Conservation (phyloP, 2,113 vertebrate species). For the Pteruthius melanotis region DNA sequence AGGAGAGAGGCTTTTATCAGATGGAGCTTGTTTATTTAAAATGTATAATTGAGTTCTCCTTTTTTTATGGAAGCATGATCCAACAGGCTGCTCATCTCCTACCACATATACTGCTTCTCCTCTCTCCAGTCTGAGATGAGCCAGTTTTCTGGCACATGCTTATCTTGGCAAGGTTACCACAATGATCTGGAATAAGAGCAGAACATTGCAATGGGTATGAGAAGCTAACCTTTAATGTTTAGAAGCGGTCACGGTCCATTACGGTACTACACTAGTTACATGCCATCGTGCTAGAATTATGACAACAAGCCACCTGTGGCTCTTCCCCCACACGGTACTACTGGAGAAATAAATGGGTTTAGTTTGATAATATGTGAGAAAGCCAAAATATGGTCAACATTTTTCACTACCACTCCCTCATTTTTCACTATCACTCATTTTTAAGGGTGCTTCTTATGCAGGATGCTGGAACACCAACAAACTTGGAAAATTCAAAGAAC, state of each 20-base stretch:
- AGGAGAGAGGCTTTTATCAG: background rate
- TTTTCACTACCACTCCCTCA: background rate
- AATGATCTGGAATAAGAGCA: conserved; percentile 1
- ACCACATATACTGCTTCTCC: background rate
- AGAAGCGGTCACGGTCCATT: background rate
- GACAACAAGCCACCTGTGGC: background rate
- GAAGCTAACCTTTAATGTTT: background rate
- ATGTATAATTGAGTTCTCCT: background rate
- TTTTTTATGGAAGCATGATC: background rate
- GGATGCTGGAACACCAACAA: background rate
- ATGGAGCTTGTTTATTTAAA: conserved; percentile 25
- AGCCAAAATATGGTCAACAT: background rate
- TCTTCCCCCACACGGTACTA: background rate
- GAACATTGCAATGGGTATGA: background rate
- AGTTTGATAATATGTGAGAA: background rate
- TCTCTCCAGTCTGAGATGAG: background rate
- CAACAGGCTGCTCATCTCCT: background rate
- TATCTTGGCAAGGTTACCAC: background rate
- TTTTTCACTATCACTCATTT: background rate
- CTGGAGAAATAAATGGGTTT: background rate
- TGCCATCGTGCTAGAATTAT: background rate
- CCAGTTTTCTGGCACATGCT: background rate
- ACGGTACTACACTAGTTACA: background rate
- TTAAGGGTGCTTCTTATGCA: background rate
- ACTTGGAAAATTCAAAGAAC: conserved; percentile 54